Conservation (phyloP, 1,140 invertebrate species). For the Lepidurus apus region DNA sequence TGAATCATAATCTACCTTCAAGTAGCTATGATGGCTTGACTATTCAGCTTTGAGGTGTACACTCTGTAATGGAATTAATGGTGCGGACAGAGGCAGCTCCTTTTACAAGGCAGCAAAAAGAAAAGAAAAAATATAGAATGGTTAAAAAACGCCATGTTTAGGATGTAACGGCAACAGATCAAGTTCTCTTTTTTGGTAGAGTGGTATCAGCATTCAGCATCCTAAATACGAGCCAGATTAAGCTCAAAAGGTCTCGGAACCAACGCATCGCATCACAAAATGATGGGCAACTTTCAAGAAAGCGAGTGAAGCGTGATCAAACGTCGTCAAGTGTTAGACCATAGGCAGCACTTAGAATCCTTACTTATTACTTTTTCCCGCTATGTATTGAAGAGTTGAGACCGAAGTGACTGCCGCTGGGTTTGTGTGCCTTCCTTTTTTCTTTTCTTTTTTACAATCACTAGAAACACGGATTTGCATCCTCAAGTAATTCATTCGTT, state of each 20-base stretch:
- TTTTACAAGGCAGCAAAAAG: not conserved
- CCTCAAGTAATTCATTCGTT: too few relatives aligned
- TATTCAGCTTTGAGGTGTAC: not conserved
- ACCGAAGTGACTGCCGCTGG: not conserved
- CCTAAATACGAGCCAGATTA: not conserved
- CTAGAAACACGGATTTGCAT: not conserved
- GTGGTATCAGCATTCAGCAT: not conserved
- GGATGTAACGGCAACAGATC: constrained; percentile 9
- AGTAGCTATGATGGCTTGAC: constrained; percentile 18
- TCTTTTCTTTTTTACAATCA: not conserved
- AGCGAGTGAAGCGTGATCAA: constrained; percentile 9
- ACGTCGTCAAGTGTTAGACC: not conserved
- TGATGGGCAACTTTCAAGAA: not conserved
- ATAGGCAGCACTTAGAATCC: not conserved
- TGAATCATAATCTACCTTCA: constrained; percentile 22
- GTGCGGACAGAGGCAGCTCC: constrained; percentile 7
- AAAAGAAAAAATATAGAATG: not conserved
- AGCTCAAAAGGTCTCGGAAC: not conserved
- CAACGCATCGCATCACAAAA: not conserved
- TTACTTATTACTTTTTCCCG: not conserved
- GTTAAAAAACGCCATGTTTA: not conserved
- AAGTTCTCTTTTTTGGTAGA: not conserved
- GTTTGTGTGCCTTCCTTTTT: not conserved
- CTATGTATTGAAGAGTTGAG: not conserved
- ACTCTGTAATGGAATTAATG: constrained; percentile 1